phyloP scores from a whole-genome alignment of 1,140 invertebrate species.

The Diprion similis region DNA sequence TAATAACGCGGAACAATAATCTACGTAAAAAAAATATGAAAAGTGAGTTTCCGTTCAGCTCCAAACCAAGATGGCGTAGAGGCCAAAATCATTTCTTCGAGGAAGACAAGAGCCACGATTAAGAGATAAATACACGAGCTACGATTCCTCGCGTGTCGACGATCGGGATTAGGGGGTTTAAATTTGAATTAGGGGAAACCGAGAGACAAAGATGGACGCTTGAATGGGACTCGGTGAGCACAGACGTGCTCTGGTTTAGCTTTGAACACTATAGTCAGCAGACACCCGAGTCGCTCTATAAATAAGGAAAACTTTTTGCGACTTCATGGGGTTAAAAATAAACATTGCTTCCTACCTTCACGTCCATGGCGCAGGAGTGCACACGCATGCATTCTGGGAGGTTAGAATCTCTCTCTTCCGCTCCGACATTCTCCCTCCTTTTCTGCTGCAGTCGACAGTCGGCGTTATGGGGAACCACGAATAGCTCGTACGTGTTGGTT shows the following conservation, averaged over 20 bases:
- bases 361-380: not conserved
- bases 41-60: no score
- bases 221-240: no score
- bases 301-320: conserved; percentile 6
- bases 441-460: conserved; percentile 22
- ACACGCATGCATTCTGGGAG: not conserved
- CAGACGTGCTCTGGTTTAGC: not conserved
- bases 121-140: no score
- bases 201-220: no score
- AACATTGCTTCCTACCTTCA: conserved; percentile 7
- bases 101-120: no score
- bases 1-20: no score
- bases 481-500: conserved; percentile 41
- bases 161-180: no score
- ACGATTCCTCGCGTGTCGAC: no score
- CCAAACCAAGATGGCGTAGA: no score
- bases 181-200: no score
- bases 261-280: not conserved
- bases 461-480: conserved; percentile 45
- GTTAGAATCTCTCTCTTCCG: not conserved
- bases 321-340: not conserved
- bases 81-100: no score
- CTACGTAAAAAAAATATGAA: no score
- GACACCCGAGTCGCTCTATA: not conserved
- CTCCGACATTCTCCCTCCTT: conserved; percentile 8